A percentile compares a stretch with the other conserved stretches of the same genome.
Conservation (phyloP, 1,140 invertebrate genomes). For the Onthophagus taurus region DNA sequence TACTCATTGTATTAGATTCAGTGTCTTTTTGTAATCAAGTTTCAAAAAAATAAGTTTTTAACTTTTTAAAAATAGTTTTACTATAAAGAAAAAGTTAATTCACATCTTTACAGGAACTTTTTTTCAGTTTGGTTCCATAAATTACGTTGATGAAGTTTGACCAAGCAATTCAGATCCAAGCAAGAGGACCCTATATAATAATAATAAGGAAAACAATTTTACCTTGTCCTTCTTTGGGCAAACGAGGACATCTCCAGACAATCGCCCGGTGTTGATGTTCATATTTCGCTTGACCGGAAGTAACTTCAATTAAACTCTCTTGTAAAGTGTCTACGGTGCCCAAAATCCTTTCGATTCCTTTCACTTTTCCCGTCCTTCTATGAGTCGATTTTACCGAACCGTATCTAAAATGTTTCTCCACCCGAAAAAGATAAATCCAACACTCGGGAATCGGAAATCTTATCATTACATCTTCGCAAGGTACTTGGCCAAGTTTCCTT, state of each 20-base stretch:
- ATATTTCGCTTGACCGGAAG: slow-evolving; percentile 97
- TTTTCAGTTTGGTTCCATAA: no score
- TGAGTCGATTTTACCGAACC: slow-evolving; percentile 98
- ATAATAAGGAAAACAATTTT: no score
- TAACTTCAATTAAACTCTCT: slow-evolving; percentile 92
- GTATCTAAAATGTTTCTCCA: slow-evolving; percentile 97
- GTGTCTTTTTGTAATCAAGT: no score
- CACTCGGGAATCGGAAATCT: slow-evolving; percentile 96
- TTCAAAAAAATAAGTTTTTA: no score
- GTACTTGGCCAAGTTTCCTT: slow-evolving; percentile 87
- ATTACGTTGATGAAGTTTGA: no score
- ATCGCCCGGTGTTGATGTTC: slow-evolving; percentile 96
- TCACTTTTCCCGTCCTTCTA: slow-evolving; percentile 82
- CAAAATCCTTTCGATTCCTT: slow-evolving; percentile 88
- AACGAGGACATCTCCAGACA: slow-evolving; percentile 93
- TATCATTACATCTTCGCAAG: slow-evolving; percentile 95
- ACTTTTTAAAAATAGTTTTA: no score
- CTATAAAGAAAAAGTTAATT: no score
- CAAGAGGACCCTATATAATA: no score
- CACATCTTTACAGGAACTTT: no score
- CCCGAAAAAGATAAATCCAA: slow-evolving; percentile 98
- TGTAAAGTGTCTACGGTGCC: slow-evolving; percentile 86
- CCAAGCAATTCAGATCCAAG: no score
- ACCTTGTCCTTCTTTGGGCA: slow-evolving; percentile 97
- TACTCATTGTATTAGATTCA: no score